A percentile compares a stretch with the other conserved stretches of the same genome.
These are phyloP conservation scores for Cecropterus lyciades DNA, from an alignment of 1,140 invertebrate genomes.

Conservation along the genomic window DNA sequence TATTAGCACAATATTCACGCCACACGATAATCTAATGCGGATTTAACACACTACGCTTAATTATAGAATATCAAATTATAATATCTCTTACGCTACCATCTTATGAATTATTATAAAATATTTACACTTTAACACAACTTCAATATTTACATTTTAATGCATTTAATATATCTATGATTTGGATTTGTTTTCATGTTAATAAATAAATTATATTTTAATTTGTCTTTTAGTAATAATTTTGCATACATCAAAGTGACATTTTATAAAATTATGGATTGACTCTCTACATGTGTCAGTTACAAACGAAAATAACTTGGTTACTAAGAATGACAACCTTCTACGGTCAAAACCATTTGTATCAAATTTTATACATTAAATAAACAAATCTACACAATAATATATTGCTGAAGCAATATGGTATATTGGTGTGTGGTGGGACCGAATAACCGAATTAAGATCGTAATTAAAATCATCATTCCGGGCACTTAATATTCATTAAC, in stretches of 20 bases:
- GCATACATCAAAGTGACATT: slow-evolving; percentile 9
- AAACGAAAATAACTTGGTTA: too few species aligned
- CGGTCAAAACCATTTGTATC: too few species aligned
- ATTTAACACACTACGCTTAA: slow-evolving; percentile 2
- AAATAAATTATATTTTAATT: background rate
- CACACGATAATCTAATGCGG: slow-evolving; percentile 8
- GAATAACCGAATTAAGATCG: too few species aligned
- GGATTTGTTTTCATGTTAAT: background rate
- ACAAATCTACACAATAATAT: too few species aligned
- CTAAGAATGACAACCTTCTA: too few species aligned
- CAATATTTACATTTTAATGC: background rate
- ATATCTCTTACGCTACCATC: slow-evolving; percentile 33
- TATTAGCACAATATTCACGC: slow-evolving; percentile 11
- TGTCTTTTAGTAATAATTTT: background rate
- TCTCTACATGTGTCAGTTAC: too few species aligned
- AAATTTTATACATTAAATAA: too few species aligned
- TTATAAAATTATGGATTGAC: too few species aligned
- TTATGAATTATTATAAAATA: slow-evolving; percentile 19
- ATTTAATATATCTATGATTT: background rate
- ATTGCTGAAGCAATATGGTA: too few species aligned
- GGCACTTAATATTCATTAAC: too few species aligned
- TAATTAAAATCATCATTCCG: too few species aligned
- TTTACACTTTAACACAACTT: slow-evolving; percentile 30
- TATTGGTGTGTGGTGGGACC: too few species aligned
- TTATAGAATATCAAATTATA: slow-evolving; percentile 34